Evolutionary conservation across 2,888 invertebrate genomes (phyloP).

Genomic region (Lepidocyrtinus sp.): DNA sequence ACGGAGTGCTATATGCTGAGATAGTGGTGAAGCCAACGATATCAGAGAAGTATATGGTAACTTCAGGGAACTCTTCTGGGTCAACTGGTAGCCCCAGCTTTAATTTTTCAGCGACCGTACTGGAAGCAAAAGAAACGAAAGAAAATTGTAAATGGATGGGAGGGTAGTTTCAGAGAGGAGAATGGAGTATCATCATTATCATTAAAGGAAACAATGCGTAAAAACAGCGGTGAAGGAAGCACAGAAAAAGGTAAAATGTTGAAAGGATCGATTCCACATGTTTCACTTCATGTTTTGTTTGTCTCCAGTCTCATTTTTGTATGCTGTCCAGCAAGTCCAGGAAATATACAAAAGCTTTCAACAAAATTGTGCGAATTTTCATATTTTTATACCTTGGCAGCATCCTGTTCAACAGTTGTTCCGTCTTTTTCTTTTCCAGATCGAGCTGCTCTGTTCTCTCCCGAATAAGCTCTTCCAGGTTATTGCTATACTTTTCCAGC

Average conservation of each 20-base stretch:
- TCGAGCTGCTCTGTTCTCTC: conserved; percentile 94
- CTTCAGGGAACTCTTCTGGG: conserved; percentile 85
- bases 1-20: conserved; percentile 92
- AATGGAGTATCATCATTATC: too few relatives aligned
- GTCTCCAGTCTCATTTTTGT: too few relatives aligned
- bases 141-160: conserved; percentile 5
- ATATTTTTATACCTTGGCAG: conserved; percentile 91
- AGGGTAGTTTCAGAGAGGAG: too few relatives aligned
- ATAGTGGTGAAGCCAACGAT: conserved; percentile 95
- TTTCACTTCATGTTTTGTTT: too few relatives aligned
- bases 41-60: conserved; percentile 95
- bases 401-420: conserved; percentile 91
- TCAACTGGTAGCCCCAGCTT: conserved; percentile 92
- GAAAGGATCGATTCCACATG: too few relatives aligned
- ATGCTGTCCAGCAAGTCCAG: too few relatives aligned
- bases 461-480: conserved; percentile 92
- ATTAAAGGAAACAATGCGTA: too few relatives aligned
- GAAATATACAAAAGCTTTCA: too few relatives aligned
- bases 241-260: too few relatives aligned
- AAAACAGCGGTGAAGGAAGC: too few relatives aligned
- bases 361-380: too few relatives aligned
- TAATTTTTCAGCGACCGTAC: conserved; percentile 92
- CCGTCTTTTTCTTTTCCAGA: conserved; percentile 96
- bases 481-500: conserved; percentile 96
- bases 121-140: conserved; percentile 72